Evolutionary conservation across 2,113 vertebrate genomes (phyloP), one percentile per base, ranked within the genome.

Genomic region (Amblyornis subalaris): DNA sequence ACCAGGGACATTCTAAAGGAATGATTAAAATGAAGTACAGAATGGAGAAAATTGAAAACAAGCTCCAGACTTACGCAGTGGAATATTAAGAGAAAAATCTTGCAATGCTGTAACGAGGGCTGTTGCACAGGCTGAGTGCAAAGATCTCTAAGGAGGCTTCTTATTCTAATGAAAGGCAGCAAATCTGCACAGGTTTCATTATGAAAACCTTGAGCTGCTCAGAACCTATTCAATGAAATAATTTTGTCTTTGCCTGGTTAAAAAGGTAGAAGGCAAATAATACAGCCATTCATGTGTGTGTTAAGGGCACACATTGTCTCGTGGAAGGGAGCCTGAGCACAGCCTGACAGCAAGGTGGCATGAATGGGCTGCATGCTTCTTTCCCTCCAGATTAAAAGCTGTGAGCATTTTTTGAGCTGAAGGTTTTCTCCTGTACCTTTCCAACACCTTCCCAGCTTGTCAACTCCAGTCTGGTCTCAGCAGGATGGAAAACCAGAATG

Each of bases 11-110:
- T 61, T 13, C 40, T 58, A 67, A 79, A 76, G 35, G 14, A 73
- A 73, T 4, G 2, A 83, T 33, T 36, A 93, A 66, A 95, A 79
- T 23, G 62, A 89, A 85, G 67, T 29, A 62, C 62, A 55, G 58
- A 89, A 85, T 14, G 26, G 71, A 85, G 42, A 79, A 85, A 85
- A 92, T 2, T 79, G 87, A 82, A 87, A 70, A 87, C 38, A 93
- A 85, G 50, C 55, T 70, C 3, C 1, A 83, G 81, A 85, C n/a
- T 79, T 77, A 31, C 7, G 58, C 85, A 88, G 74, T 3, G 4
- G 61, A 89, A 69, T 78, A 93, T 44, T 66, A 57, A 62, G 62
- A 17, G 66, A 69, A 78, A 89, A 79, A 73, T 62, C 54, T 48
- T 44, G n/a, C 71, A 58, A 17, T 3, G 28, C 40, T 42, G 17